Evolutionary conservation across 2,113 vertebrate species (phyloP), one percentile per base, ranked within the genome.

Genomic region (Crotophaga sulcirostris): DNA sequence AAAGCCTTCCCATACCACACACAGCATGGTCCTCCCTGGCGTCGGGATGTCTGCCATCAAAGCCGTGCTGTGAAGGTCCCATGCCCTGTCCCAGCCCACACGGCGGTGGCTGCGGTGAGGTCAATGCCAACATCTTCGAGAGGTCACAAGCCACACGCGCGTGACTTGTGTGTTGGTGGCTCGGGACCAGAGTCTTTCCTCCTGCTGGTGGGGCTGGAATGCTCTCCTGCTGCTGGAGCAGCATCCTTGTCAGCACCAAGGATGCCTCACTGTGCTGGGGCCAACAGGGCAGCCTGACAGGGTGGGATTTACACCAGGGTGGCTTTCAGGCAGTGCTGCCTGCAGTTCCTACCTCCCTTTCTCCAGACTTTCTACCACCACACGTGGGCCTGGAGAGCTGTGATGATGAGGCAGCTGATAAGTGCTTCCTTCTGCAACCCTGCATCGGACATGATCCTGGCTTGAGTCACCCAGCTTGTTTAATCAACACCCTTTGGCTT

Each of bases 131-230:
- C 0, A 0, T 29, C 66, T n/a, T 42, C 21, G 0, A 3, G 24
- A 42, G 67, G 45, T 38, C 56, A 52, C 0, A 1, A 56, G 89
- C 42, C 60, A 21, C 70, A 15, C 0, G 1, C 0, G 0, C 0
- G 7, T 29, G 34, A 31, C 25, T 40, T 6, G 42, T 9, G 17
- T 64, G 54, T n/a, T 33, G 68, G 56, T 75, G 67, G n/a, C 83
- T 62, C 60, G 40, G 69, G 38, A 64, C 6, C 15, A 10, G 45
- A 36, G 28, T 59, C 60, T 23, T 31, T 20, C 15, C 33, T 67
- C n/a, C 52, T 13, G 38, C 59, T 52, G 54, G 11, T 55, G 70
- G 56, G 25, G 34, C 58, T 40, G 52, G 23, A 24, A 34, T 2
- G 1, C 13, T 25, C 33, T 77, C 51, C 51, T 28, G 56, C 11